Base-by-base conservation (phyloP, 2,113 vertebrate genomes). In the Ictidomys tridecemlineatus region DNA sequence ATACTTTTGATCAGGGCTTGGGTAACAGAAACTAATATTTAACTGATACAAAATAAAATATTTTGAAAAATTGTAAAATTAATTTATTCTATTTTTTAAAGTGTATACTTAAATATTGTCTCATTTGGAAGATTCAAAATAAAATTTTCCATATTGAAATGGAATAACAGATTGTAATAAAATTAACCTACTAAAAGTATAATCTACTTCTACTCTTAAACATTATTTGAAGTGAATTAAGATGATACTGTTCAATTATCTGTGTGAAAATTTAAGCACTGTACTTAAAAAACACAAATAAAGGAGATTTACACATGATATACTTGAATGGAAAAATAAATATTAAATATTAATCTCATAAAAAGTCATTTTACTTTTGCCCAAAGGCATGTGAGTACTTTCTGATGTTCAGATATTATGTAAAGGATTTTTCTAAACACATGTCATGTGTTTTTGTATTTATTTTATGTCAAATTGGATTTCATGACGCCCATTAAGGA, bases 371-470 rank as follows among this genome's bases (percentile, higher is more conserved):
- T 89, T 67, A 1, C 10, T 11, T 78, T 88, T 97, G 45, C 78
- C 51, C 93, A n/a, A 93, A 89, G 2, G 8, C 26, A 32, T 92
- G 26, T 84, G 84, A 79, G 39, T 37, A 58, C 65, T 61, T 92
- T 67, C 80, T 86, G 16, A 48, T 89, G 53, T 20, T 92, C 86
- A 70, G 16, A 4, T 30, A 77, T 93, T 95, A n/a, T 63, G 45
- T 88, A 73, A 45, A 45, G 45, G 45, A 63, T 95, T 97, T 97
- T 85, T 93, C 16, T 91, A 92, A 97, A 76, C 69, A 91, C 20
- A 5, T 91, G n/a, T 72, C 39, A 51, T 93, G 39, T 28, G 94
- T 39, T 96, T 97, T 77, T 5, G 8, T 96, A 97, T 94, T 8
- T 26, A 56, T 96, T 85, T 95, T 70, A 79, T 89, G 10, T 78